Evolutionary conservation across 2,888 invertebrate species (phyloP).

Genomic region (Limenitis camilla): DNA sequence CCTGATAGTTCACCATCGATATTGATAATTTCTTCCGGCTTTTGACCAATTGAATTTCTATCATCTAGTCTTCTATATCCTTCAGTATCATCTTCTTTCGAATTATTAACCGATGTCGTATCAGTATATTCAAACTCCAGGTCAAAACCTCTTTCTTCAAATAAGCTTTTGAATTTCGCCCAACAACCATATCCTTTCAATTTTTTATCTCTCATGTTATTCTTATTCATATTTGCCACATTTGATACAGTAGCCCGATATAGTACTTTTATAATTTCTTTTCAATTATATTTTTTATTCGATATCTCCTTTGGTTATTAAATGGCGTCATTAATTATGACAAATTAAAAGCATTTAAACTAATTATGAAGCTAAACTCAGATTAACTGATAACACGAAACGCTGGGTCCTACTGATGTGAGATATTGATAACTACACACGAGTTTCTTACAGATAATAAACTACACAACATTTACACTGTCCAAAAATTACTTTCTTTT

Average conservation of each 20-base stretch:
- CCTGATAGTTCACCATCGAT: slow-evolving; percentile 45
- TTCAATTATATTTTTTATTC: neutral
- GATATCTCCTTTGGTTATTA: neutral
- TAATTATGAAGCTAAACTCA: slow-evolving; percentile 6
- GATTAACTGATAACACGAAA: slow-evolving; percentile 7
- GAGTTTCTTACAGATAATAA: neutral
- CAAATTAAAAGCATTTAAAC: slow-evolving; percentile 6
- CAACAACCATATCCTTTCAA: slow-evolving; percentile 47
- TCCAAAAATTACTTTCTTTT: neutral
- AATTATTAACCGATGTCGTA: slow-evolving; percentile 30
- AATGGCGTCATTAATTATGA: slow-evolving; percentile 4
- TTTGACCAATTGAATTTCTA: slow-evolving; percentile 29
- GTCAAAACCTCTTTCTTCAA: slow-evolving; percentile 64
- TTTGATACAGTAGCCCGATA: slow-evolving; percentile 4
- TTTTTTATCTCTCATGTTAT: slow-evolving; percentile 18
- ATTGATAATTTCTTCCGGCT: slow-evolving; percentile 28
- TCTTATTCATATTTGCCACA: slow-evolving; percentile 13
- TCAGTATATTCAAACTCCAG: slow-evolving; percentile 54
- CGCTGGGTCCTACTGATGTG: neutral
- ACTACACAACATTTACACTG: neutral
- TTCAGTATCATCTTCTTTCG: slow-evolving; percentile 40
- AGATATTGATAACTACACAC: neutral
- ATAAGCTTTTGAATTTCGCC: slow-evolving; percentile 57
- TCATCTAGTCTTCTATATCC: slow-evolving; percentile 45
- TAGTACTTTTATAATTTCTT: neutral